Percentiles rank a stretch among this genome's conserved stretches.
Conservation (phyloP, 2,888 invertebrate genomes). For the Lissocephala sabroskyi region DNA sequence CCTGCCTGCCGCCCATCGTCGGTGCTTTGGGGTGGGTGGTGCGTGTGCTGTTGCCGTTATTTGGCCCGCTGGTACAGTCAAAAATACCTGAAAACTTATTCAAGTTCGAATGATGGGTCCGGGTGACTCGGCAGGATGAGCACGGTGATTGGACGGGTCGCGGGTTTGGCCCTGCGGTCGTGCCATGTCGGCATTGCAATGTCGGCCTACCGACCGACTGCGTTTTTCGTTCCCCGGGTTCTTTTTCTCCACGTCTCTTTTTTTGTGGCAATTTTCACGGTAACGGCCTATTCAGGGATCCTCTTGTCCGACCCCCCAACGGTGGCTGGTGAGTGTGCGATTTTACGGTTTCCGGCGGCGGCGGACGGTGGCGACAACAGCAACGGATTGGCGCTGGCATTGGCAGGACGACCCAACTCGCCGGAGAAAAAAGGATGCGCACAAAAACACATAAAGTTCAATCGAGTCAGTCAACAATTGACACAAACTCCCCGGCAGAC, state of each 20-base stretch:
- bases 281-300: constrained; percentile 18
- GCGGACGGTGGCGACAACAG: constrained; percentile 17
- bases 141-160: too few relatives aligned
- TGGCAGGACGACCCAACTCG: background rate
- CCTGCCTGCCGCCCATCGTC: too few relatives aligned
- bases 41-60: too few relatives aligned
- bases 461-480: constrained; percentile 61
- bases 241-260: background rate
- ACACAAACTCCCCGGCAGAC: constrained; percentile 20
- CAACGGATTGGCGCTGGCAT: constrained; percentile 38
- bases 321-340: constrained; percentile 15
- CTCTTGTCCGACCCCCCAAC: background rate
- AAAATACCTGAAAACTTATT: constrained; percentile 25
- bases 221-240: too few relatives aligned
- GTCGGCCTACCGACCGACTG: constrained; percentile 52
- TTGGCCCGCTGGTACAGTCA: constrained; percentile 10
- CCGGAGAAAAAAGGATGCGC: background rate
- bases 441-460: constrained; percentile 42
- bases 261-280: constrained; percentile 15
- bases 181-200: constrained; percentile 36
- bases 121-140: constrained; percentile 8
- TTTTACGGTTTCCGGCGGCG: constrained; percentile 50
- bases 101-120: constrained; percentile 18
- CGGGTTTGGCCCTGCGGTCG: constrained; percentile 9
- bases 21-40: too few relatives aligned